A percentile compares a stretch with the other conserved stretches of the same genome.
phyloP scores from a whole-genome alignment of 2,113 vertebrate species.

The Amblyornis subalaris region DNA sequence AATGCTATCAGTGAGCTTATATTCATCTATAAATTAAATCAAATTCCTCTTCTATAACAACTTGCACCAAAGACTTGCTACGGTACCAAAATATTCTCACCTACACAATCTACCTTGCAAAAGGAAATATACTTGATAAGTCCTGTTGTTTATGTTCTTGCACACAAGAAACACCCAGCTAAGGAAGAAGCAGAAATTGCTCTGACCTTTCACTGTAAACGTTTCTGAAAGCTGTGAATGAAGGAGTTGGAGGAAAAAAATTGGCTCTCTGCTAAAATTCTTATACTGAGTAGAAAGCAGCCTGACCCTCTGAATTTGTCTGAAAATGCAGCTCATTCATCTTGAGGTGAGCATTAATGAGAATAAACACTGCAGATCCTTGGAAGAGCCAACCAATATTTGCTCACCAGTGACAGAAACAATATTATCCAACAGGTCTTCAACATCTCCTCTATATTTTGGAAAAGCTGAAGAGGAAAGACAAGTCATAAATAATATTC shows the following conservation, averaged over 20 bases:
- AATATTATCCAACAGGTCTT: background rate
- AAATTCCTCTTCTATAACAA: background rate
- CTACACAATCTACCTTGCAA: background rate
- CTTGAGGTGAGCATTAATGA: background rate
- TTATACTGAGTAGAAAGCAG: background rate
- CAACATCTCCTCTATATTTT: background rate
- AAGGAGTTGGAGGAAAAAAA: background rate
- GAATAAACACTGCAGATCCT: background rate
- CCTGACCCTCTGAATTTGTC: slow-evolving; percentile 1
- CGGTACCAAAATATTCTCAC: fast-evolving
- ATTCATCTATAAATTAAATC: background rate
- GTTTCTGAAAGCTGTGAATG: background rate
- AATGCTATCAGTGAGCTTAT: background rate
- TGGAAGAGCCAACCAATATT: background rate
- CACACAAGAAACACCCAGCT: background rate
- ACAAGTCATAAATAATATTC: background rate
- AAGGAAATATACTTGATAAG: background rate
- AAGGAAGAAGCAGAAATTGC: background rate
- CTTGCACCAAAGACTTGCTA: background rate
- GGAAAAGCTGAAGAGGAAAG: background rate
- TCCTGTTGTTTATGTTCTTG: background rate
- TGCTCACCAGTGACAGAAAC: background rate
- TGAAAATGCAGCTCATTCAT: slow-evolving; percentile 17
- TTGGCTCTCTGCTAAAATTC: background rate
- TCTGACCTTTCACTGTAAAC: background rate